A percentile compares a stretch with the other conserved stretches of the same genome.
These are phyloP conservation scores for Hesperophylax magnus DNA, from an alignment of 1,140 invertebrate genomes.

Conservation along the genomic window DNA sequence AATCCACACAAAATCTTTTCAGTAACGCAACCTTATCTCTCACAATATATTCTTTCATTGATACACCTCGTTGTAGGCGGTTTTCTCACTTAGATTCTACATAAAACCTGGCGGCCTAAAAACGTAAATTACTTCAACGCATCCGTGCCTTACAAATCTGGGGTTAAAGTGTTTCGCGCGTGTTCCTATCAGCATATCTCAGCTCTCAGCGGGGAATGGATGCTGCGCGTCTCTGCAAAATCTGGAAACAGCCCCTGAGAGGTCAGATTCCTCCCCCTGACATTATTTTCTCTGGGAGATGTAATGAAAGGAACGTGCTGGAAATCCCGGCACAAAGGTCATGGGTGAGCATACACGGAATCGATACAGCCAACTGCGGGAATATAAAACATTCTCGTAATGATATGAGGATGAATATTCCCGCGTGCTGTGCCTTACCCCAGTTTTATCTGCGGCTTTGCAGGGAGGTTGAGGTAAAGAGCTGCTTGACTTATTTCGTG, in stretches of 20 bases:
- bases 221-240: not conserved
- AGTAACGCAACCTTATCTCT: no score
- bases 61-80: no score
- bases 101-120: not conserved
- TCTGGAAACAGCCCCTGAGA: constrained; percentile 30
- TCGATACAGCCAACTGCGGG: constrained; percentile 36
- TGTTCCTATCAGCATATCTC: constrained; percentile 10
- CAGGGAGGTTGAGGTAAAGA: no score
- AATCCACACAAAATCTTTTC: no score
- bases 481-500: no score
- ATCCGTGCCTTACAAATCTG: constrained; percentile 9
- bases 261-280: constrained; percentile 35
- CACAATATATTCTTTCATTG: no score
- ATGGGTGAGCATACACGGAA: constrained; percentile 27
- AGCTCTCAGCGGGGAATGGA: not conserved
- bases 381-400: constrained; percentile 23
- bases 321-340: constrained; percentile 38
- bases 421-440: no score
- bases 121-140: constrained; percentile 22
- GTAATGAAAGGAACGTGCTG: constrained; percentile 44
- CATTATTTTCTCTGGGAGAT: constrained; percentile 32
- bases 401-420: not conserved
- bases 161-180: constrained; percentile 30
- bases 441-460: no score
- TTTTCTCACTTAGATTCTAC: no score